Evolutionary conservation across 1,140 invertebrate species (phyloP).

Genomic region (Wasmannia auropunctata): DNA sequence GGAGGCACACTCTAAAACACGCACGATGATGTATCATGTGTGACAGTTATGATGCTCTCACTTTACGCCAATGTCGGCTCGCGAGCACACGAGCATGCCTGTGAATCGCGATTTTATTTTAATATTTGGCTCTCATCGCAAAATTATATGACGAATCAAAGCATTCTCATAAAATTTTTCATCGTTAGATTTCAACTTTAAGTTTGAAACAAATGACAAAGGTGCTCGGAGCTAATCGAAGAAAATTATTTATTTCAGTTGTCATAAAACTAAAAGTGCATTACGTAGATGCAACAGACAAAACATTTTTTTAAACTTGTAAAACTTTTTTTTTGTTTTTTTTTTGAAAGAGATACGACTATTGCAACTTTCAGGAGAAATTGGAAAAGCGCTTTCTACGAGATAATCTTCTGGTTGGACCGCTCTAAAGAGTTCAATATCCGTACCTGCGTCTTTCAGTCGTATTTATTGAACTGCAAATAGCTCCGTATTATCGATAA

Average conservation of each 20-base stretch:
- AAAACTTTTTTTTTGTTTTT: too few species aligned
- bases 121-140: background rate
- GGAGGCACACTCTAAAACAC: conserved; percentile 42
- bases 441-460: background rate
- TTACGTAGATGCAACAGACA: background rate
- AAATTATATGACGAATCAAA: background rate
- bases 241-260: background rate
- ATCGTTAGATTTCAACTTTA: too few species aligned
- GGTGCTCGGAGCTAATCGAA: background rate
- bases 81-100: background rate
- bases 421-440: background rate
- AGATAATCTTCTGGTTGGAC: background rate
- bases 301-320: background rate
- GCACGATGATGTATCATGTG: conserved; percentile 68
- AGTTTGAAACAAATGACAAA: background rate
- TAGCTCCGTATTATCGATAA: conserved; percentile 38
- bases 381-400: background rate
- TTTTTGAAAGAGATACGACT: background rate
- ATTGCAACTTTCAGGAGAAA: background rate
- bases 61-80: conserved; percentile 51
- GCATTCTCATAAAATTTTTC: background rate
- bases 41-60: conserved; percentile 67
- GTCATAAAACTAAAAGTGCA: too few species aligned
- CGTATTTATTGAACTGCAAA: conserved; percentile 12
- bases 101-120: background rate